A percentile compares a stretch with the other conserved stretches of the same genome.
phyloP scores from a whole-genome alignment of 2,797 vertebrate genomes.

The Hippocampus kuda region DNA sequence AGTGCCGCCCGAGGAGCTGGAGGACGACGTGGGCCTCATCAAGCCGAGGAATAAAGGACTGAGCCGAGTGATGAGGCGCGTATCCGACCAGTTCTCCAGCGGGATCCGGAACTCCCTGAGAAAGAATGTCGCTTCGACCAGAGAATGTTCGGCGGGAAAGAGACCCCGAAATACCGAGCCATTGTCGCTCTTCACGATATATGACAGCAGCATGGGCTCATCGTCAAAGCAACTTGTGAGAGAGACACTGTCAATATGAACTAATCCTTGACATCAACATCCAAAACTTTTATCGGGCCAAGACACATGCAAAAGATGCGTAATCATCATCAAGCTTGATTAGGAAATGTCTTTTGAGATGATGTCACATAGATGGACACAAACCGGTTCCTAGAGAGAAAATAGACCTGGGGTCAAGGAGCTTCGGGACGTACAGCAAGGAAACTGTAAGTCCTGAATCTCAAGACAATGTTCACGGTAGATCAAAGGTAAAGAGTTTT shows the following conservation, averaged over 20 bases:
- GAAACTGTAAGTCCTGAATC: too few species aligned
- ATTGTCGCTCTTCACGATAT: constrained; percentile 38
- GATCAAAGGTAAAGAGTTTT: too few species aligned
- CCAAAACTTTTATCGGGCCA: background rate
- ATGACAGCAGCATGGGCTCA: constrained; percentile 6
- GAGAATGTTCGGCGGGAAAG: background rate
- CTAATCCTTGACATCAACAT: background rate
- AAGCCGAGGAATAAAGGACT: constrained; percentile 45
- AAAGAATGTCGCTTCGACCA: constrained; percentile 21
- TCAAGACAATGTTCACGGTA: too few species aligned
- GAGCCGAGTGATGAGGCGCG: constrained; percentile 44
- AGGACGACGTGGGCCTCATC: constrained; percentile 66
- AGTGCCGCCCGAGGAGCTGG: constrained; percentile 71
- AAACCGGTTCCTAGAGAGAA: too few species aligned
- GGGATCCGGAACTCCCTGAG: constrained; percentile 54
- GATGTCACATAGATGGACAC: too few species aligned
- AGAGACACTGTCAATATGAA: constrained; percentile 55
- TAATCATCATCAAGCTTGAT: too few species aligned
- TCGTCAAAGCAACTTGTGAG: constrained; percentile 28
- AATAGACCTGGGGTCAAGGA: too few species aligned
- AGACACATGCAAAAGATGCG: too few species aligned
- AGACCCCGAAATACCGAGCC: constrained; percentile 13
- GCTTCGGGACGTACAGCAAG: too few species aligned
- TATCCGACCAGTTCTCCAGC: constrained; percentile 60
- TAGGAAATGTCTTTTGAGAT: too few species aligned